Evolutionary conservation across 2,888 invertebrate species (phyloP), one percentile per base, ranked within the genome.

Genomic region (Rhagium mordax): DNA sequence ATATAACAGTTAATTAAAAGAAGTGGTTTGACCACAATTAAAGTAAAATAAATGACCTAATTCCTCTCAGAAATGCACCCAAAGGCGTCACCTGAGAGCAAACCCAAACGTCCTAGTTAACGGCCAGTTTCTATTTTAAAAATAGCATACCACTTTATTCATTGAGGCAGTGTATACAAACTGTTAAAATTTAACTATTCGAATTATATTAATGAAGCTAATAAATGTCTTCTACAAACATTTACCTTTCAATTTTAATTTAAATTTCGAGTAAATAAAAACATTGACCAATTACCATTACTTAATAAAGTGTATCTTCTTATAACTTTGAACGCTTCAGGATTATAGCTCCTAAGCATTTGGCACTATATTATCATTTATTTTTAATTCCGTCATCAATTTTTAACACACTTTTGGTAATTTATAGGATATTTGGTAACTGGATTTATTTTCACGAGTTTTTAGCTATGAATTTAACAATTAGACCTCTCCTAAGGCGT

Each of bases 31-130:
- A n/a, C 33, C 41, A 62, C 57, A 66, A 74, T 71, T 68, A 68
- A 53, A 59, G 53, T 53, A 57, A 59, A 66, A 70, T 74, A 71
- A 74, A 71, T 68, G 74, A 74, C 70, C 74, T 62, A 74, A 74
- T 74, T 74, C 61, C 68, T 74, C 74, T 33, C 61, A 48, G 48
- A 67, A 33, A 59, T 59, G 16, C 33, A 10, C 59, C 51, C 51
- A 64, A 51, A 62, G 41, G 61, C 61, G 20, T 64, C 7, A 21
- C 51, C 29, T 16, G 48, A 33, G 33, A 15, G 48, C 47, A 21
- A 15, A 15, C 3, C 47, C 7, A 48, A 48, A 13, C 41, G 47
- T 18, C 61, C 61, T 61, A 33, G 47, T 61, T 61, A 20, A 8
- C 10, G 33, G 10, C 33, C 8, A 41, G 41, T 41, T 41, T 41